Evolutionary conservation across 2,888 invertebrate species (phyloP).

Genomic region (Eristalis arbustorum): DNA sequence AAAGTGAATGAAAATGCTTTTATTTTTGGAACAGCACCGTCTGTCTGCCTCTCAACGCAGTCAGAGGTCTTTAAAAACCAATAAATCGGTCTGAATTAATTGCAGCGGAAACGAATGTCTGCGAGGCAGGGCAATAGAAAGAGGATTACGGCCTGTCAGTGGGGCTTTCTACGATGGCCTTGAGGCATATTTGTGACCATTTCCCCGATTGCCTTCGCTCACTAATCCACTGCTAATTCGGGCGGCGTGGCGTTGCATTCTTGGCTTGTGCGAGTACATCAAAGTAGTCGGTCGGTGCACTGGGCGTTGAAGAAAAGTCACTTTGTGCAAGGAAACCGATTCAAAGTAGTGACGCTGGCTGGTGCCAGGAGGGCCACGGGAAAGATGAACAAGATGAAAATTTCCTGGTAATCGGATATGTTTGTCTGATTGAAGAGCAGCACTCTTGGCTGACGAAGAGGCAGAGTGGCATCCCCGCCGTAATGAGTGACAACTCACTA

Average conservation of each 20-base stretch:
- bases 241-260: background rate
- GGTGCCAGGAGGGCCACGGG: background rate
- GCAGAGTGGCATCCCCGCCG: constrained; percentile 30
- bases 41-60: constrained; percentile 19
- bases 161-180: constrained; percentile 16
- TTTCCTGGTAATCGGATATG: constrained; percentile 68
- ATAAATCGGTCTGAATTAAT: constrained; percentile 48
- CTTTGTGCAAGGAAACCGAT: constrained; percentile 18
- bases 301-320: background rate
- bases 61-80: constrained; percentile 42
- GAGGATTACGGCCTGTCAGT: constrained; percentile 24
- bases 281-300: constrained; percentile 4
- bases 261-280: constrained; percentile 19
- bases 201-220: background rate
- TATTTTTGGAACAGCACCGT: constrained; percentile 47
- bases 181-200: constrained; percentile 10
- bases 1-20: constrained; percentile 48
- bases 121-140: background rate
- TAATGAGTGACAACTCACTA: constrained; percentile 70
- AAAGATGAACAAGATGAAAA: constrained; percentile 39
- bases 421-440: constrained; percentile 67
- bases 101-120: constrained; percentile 27
- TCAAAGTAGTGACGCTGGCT: constrained; percentile 10
- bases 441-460: constrained; percentile 51
- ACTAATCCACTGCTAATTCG: constrained; percentile 40